phyloP scores from a whole-genome alignment of 2,888 invertebrate species.

The Noctua fimbriata region DNA sequence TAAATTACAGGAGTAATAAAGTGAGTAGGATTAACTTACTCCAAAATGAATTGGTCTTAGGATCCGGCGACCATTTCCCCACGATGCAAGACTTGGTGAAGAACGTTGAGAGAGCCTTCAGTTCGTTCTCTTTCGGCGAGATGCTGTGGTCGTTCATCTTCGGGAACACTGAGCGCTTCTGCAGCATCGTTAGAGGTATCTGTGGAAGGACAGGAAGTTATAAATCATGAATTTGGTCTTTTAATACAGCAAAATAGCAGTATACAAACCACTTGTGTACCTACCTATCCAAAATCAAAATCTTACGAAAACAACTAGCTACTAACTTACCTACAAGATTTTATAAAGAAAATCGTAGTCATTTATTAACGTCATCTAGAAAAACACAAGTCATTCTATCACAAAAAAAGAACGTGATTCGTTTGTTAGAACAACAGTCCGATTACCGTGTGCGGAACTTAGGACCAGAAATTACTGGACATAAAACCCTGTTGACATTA shows the following conservation, averaged over 20 bases:
- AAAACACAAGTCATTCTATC: background rate
- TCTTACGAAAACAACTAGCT: background rate
- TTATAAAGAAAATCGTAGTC: background rate
- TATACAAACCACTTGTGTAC: background rate
- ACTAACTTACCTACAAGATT: background rate
- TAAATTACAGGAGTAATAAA: background rate
- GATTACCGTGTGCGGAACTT: background rate
- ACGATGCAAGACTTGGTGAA: slow-evolving; percentile 96
- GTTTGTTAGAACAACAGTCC: background rate
- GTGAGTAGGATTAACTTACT: slow-evolving; percentile 89
- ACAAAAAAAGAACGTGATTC: background rate
- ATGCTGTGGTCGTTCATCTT: slow-evolving; percentile 92
- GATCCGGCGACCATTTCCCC: slow-evolving; percentile 95
- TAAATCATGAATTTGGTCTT: background rate
- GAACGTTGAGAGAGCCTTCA: slow-evolving; percentile 94
- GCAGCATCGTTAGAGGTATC: slow-evolving; percentile 94
- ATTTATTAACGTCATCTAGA: background rate
- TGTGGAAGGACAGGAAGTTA: slow-evolving; percentile 59
- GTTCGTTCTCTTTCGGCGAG: slow-evolving; percentile 94
- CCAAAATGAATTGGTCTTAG: slow-evolving; percentile 92
- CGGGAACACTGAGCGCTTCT: slow-evolving; percentile 92
- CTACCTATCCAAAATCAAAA: background rate
- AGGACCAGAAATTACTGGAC: slow-evolving; percentile 2
- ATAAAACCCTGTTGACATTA: slow-evolving; percentile 10
- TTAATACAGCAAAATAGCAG: background rate